Evolutionary conservation across 2,888 invertebrate genomes (phyloP).

Genomic region (Heteromurus nitidus): DNA sequence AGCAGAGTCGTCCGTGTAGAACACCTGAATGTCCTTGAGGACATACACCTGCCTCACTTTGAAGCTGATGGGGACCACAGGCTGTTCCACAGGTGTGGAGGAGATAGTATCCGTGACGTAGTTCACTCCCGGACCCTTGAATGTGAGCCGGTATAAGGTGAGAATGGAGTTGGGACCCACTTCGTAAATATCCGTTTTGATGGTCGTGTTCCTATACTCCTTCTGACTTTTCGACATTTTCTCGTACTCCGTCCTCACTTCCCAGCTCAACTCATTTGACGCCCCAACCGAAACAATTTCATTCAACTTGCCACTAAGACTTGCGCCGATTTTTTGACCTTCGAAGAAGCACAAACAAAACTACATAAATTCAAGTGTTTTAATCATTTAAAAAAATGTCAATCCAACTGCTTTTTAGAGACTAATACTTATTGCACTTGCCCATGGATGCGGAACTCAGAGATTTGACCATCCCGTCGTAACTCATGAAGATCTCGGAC

Average conservation of each 20-base stretch:
- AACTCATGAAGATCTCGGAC: background rate
- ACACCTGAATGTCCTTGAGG: background rate
- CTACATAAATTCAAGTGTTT: too few species aligned
- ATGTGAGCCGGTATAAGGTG: conserved; percentile 18
- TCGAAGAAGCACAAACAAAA: background rate
- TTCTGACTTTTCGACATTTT: background rate
- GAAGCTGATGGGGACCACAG: conserved; percentile 1
- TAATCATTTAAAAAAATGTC: too few species aligned
- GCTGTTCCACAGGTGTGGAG: background rate
- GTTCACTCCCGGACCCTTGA: conserved; percentile 23
- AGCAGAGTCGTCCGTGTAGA: conserved; percentile 3
- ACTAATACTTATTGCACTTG: too few species aligned
- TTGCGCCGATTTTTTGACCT: too few species aligned
- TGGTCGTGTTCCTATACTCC: background rate
- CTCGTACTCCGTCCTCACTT: background rate
- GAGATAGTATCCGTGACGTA: conserved; percentile 8
- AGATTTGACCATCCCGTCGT: background rate
- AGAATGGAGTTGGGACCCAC: conserved; percentile 13
- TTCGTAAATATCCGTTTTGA: background rate
- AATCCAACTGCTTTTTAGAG: too few species aligned
- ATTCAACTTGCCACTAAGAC: background rate
- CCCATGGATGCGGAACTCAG: background rate
- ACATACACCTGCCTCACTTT: background rate
- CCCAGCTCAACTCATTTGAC: background rate
- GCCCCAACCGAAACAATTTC: background rate